Evolutionary conservation across 2,888 invertebrate genomes (phyloP), one percentile per base, ranked within the genome.

Genomic region (Pollenia amentaria): DNA sequence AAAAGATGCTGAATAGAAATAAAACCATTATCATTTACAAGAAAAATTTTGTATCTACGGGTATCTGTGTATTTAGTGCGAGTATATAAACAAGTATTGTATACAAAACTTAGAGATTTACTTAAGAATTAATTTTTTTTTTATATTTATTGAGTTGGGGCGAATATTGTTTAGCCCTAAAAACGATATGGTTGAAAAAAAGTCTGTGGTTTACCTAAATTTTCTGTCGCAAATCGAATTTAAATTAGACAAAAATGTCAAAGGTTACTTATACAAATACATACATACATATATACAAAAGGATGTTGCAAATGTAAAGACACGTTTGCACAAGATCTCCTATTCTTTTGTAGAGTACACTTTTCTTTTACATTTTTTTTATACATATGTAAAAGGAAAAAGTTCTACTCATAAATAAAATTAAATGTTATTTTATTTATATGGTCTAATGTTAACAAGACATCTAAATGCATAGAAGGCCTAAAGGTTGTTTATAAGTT

Each of bases 401-500:
- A 75, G 16, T 65, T 83, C 46, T 51, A 60, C 76, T 60, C 87
- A 90, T 91, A 91, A 91, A 91, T 90, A 91, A 91, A 91, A 91
- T 91, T 91, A 91, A 90, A 91, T 90, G 89, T 88, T 89, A 89
- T 89, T 91, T 90, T 91, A 90, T 91, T 90, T 91, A 91, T 90
- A 88, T 77, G 76, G 80, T 72, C 73, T 85, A 75, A 67, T 85
- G 85, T 83, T 83, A 83, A 83, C 80, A 87, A 87, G 76, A 80
- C 76, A 62, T 76, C 72, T 51, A 72, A 57, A 72, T 64, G 78
- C 77, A 44, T 46, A 67, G n/a, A 70, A 38, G 65, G 72, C 72
- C 73, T 62, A 67, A 67, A 78, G 73, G 78, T 60, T 78, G 65
- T 69, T n/a, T 46, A 73, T 60, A n/a, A 29, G 29, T 42, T 40